Evolutionary conservation across 2,888 invertebrate species (phyloP), one percentile per base, ranked within the genome.

Genomic region (Pristionchus maxplancki): DNA sequence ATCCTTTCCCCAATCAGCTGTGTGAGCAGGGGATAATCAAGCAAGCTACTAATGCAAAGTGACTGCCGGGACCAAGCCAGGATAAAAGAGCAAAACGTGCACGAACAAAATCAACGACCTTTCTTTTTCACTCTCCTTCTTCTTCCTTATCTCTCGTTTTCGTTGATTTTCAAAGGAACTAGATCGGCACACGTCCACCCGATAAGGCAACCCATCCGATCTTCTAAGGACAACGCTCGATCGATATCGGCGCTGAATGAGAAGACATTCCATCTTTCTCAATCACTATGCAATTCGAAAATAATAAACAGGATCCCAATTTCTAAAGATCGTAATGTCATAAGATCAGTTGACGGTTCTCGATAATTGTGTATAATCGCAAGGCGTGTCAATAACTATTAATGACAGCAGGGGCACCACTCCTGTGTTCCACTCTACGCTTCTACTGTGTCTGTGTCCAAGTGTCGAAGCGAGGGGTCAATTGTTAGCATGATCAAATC

Each of bases 121-220:
- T 67, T 34, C n/a, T n/a, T n/a, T n/a, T n/a, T 40, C 37, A 17
- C 71, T 37, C 71, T 71, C 71, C 37, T 24, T 20, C 37, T 71
- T 37, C 71, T 24, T 24, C 37, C 37, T 71, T 37, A 71, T 71
- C 71, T 71, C 71, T 71, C 71, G 37, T 37, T 71, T 71, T 71
- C 71, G 71, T 71, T 71, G 71, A 71, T 37, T 71, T 37, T 71
- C 71, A 71, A 71, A 71, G 71, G 71, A 71, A 71, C 71, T 71
- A 71, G 71, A 71, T 71, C 37, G 37, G 37, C 71, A 9, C 58
- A 37, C 71, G 37, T 71, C 71, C 62, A 24, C 62, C 71, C 37
- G 37, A 71, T 71, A 71, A 71, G 71, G 71, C 37, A 71, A 37
- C 31, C 71, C 13, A n/a, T 58, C 34, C 71, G 71, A 71, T 71